Conservation (phyloP, 1,140 invertebrate genomes). For the Cotesia typhae region DNA sequence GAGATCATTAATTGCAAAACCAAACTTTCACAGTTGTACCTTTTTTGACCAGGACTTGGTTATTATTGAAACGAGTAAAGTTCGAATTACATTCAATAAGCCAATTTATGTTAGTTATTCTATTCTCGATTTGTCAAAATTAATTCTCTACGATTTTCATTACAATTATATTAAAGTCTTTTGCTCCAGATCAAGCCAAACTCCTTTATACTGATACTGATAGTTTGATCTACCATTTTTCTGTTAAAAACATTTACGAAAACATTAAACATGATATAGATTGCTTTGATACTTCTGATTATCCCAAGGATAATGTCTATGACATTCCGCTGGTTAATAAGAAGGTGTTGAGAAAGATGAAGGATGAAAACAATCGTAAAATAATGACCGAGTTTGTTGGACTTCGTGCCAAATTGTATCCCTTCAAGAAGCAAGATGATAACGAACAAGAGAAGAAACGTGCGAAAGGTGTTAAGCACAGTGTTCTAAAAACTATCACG, state of each 20-base stretch:
- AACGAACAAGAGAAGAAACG: not conserved
- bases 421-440: not conserved
- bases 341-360: slow-evolving; percentile 3
- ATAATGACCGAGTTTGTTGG: slow-evolving; percentile 14
- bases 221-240: slow-evolving; percentile 7
- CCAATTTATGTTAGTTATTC: slow-evolving; percentile 38
- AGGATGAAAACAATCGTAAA: not conserved
- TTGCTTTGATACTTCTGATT: slow-evolving; percentile 24
- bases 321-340: slow-evolving; percentile 1
- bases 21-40: slow-evolving; percentile 16
- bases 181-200: not conserved
- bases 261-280: slow-evolving; percentile 19
- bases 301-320: not conserved
- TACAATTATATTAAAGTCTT: slow-evolving; percentile 46
- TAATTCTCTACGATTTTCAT: slow-evolving; percentile 52
- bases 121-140: slow-evolving; percentile 40
- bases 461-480: slow-evolving; percentile 36
- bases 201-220: not conserved
- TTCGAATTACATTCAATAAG: slow-evolving; percentile 46
- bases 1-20: not conserved
- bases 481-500: slow-evolving; percentile 22
- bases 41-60: not conserved
- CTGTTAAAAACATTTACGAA: not conserved
- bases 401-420: slow-evolving; percentile 22
- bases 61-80: not conserved